Percentiles rank a stretch among this genome's conserved stretches.
Evolutionary conservation across 2,113 vertebrate genomes (phyloP).

Genomic region (Trogon melanurus): DNA sequence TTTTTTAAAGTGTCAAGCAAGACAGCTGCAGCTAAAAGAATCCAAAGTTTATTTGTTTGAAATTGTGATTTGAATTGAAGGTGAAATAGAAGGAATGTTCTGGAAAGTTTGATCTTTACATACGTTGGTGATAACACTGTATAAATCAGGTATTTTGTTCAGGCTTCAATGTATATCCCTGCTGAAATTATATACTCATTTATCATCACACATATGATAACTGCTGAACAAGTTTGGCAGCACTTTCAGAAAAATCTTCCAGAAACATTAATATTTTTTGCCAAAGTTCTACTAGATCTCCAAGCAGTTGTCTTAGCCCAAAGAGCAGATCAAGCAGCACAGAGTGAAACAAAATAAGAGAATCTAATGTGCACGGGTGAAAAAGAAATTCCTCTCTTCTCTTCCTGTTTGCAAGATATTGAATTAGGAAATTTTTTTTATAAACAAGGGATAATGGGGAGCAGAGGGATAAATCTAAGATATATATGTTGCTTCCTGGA

Average conservation of each 20-base stretch:
- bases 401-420: neutral
- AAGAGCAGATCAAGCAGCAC: neutral
- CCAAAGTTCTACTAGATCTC: neutral
- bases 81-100: neutral
- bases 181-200: neutral
- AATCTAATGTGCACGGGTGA: neutral
- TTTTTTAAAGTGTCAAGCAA: neutral
- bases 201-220: neutral
- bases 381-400: neutral
- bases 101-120: neutral
- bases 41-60: neutral
- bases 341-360: neutral
- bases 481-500: neutral
- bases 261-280: neutral
- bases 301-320: neutral
- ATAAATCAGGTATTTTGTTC: neutral
- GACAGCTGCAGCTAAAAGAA: neutral
- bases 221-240: neutral
- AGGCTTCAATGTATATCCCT: neutral
- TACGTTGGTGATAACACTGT: neutral
- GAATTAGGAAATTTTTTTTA: neutral
- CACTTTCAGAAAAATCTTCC: neutral
- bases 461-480: neutral
- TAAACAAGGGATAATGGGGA: neutral
- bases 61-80: neutral